Evolutionary conservation across 2,888 invertebrate genomes (phyloP).

Genomic region (Agrochola litura): DNA sequence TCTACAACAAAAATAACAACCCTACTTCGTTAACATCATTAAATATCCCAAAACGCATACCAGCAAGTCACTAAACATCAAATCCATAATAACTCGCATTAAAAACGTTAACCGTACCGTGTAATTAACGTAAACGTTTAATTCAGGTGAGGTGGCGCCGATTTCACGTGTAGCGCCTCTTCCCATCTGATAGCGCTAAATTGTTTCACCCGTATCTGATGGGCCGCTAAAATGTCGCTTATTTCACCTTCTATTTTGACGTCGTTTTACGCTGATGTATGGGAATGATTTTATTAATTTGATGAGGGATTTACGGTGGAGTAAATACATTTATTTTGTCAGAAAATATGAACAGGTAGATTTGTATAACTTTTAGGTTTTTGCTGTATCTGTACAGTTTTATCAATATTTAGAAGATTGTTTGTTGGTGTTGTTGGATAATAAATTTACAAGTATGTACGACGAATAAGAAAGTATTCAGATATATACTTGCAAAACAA

Average conservation of each 20-base stretch:
- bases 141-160: constrained; percentile 70
- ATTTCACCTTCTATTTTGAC: constrained; percentile 53
- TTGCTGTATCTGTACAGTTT: not conserved
- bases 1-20: not conserved
- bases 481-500: not conserved
- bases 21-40: constrained; percentile 36
- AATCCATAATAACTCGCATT: constrained; percentile 60
- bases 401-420: not conserved
- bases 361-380: not conserved
- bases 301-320: not conserved
- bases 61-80: constrained; percentile 53
- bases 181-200: constrained; percentile 87
- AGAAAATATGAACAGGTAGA: not conserved
- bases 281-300: constrained; percentile 40
- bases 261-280: constrained; percentile 11
- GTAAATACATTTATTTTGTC: constrained; percentile 4
- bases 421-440: not conserved
- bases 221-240: constrained; percentile 70
- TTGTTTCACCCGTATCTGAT: constrained; percentile 89
- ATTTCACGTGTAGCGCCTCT: constrained; percentile 70
- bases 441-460: not conserved
- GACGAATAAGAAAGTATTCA: not conserved
- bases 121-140: constrained; percentile 73
- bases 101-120: constrained; percentile 68
- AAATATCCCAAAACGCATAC: constrained; percentile 46